Conservation (phyloP, 2,113 vertebrate genomes). For the Recurvirostra avosetta region DNA sequence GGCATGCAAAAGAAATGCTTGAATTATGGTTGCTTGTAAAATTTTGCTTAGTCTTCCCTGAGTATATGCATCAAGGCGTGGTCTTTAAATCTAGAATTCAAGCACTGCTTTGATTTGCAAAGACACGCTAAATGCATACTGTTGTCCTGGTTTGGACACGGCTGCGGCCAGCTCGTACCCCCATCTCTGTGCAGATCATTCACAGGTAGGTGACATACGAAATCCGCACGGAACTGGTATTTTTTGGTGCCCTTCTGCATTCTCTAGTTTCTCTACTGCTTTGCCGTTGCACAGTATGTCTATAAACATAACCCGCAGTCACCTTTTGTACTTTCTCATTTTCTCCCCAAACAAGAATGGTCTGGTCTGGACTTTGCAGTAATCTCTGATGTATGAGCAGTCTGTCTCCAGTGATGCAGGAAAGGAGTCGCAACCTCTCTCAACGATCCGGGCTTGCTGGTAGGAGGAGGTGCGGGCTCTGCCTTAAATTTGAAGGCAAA, state of each 20-base stretch:
- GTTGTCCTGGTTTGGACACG: not conserved
- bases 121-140: not conserved
- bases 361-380: constrained; percentile 45
- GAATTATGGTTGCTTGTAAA: not conserved
- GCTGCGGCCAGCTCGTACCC: not conserved
- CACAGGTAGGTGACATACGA: not conserved
- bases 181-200: not conserved
- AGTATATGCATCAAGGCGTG: not conserved
- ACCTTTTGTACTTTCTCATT: constrained; percentile 70
- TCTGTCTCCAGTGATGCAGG: not conserved
- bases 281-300: not conserved
- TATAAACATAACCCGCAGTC: constrained; percentile 64
- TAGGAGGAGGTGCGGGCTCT: not conserved
- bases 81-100: not conserved
- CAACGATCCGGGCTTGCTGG: fast-evolving
- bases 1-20: not conserved
- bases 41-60: not conserved
- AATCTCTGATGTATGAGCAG: constrained; percentile 20
- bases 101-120: not conserved
- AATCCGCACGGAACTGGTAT: constrained; percentile 13
- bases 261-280: constrained; percentile 30
- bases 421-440: not conserved
- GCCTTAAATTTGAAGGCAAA: not conserved
- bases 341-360: constrained; percentile 38
- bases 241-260: constrained; percentile 41